Evolutionary conservation across 2,888 invertebrate species (phyloP).

Genomic region (Eilema depressum): DNA sequence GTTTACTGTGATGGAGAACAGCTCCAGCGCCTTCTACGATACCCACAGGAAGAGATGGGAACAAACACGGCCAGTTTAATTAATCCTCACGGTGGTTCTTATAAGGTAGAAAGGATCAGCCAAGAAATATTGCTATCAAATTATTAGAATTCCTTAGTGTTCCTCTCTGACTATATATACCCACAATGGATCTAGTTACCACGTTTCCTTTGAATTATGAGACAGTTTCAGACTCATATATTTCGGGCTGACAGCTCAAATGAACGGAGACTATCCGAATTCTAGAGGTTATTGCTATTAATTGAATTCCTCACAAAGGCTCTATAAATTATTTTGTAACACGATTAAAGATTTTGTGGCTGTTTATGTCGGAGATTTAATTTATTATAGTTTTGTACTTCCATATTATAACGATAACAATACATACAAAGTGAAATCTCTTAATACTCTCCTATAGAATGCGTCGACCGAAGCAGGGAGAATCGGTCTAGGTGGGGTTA

Average conservation of each 20-base stretch:
- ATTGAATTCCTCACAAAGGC: conserved; percentile 50
- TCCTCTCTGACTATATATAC: conserved; percentile 25
- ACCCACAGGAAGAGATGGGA: too few species aligned
- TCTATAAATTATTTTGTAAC: conserved; percentile 42
- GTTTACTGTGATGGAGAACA: too few species aligned
- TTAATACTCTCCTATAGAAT: too few species aligned
- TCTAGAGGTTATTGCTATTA: conserved; percentile 50
- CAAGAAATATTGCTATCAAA: conserved; percentile 10
- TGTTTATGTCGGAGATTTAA: conserved; percentile 19
- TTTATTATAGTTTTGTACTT: neutral
- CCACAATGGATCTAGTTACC: conserved; percentile 33
- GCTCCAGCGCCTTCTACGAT: too few species aligned
- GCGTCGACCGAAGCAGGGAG: too few species aligned
- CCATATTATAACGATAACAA: neutral
- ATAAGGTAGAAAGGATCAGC: neutral
- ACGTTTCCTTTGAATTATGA: conserved; percentile 59
- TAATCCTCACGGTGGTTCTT: too few species aligned
- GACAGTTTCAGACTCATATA: conserved; percentile 51
- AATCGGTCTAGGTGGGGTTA: too few species aligned
- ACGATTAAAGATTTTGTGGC: conserved; percentile 8
- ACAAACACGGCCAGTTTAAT: too few species aligned
- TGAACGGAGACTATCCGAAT: conserved; percentile 50
- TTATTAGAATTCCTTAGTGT: neutral
- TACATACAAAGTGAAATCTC: too few species aligned
- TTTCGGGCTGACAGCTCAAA: conserved; percentile 53